Evolutionary conservation across 1,140 invertebrate genomes (phyloP), one percentile per base, ranked within the genome.

Genomic region (Caerostris darwini): DNA sequence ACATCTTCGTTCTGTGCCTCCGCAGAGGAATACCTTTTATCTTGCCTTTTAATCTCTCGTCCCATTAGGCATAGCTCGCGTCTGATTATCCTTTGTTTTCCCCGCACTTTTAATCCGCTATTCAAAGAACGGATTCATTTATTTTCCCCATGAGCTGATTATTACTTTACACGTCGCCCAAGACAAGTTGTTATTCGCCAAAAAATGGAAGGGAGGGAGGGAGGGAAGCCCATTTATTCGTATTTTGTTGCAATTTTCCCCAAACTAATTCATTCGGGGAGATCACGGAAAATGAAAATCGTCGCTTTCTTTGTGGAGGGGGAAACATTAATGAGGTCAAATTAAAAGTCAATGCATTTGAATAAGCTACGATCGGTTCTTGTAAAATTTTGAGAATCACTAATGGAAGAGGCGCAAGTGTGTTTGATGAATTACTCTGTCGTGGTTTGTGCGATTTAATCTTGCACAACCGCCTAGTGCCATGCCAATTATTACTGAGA

Each of bases 81-180:
- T 50, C 34, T 59, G 59, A 61, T 87, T 61, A 61, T 64, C 85
- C 85, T 87, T 87, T 87, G 85, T 87, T 87, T 87, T 64, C 71
- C 34, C 71, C 85, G 57, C 57, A 61, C 59, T 87, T 87, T 87
- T 87, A 87, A 87, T 87, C 85, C 85, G 57, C 59, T 87, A 87
- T 87, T 87, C 85, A 87, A 87, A 87, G 85, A 64, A 87, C 19
- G 59, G 53, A 87, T 87, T 87, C 85, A 64, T 64, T 64, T 87
- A 87, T 87, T 87, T 87, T 64, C 85, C 71, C 71, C 34, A 34
- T 77, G 71, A 77, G 71, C 19, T 87, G 85, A 87, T 87, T 87
- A 87, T 61, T 87, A 87, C 85, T 87, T 59, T 53, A 59, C 85
- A 87, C 71, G 71, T 77, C 71, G 71, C 71, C 71, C 71, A 50